These are phyloP conservation scores for Agrenia bidenticulata DNA, from an alignment of 2,888 invertebrate genomes.

Conservation along the genomic window DNA sequence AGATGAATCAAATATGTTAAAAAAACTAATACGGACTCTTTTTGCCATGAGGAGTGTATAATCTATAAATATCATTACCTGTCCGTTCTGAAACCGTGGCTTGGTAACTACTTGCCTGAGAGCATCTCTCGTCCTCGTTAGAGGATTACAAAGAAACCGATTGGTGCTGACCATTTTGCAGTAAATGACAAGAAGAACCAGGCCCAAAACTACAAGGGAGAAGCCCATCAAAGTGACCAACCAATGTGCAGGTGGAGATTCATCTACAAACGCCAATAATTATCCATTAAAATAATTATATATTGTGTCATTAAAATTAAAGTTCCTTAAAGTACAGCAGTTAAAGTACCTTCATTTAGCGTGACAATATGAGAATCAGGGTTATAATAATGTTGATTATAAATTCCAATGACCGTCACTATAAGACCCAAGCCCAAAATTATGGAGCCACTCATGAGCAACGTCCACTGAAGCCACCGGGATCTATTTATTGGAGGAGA, in stretches of 20 bases:
- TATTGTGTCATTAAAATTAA: too few species aligned
- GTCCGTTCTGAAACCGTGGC: slow-evolving; percentile 40
- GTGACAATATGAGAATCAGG: slow-evolving; percentile 16
- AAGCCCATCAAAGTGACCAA: slow-evolving; percentile 37
- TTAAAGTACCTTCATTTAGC: slow-evolving; percentile 1
- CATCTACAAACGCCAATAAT: too few species aligned
- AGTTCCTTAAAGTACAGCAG: neutral
- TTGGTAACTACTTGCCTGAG: slow-evolving; percentile 43
- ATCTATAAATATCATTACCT: slow-evolving; percentile 3
- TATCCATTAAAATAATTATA: too few species aligned
- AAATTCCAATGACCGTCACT: slow-evolving; percentile 35
- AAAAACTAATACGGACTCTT: too few species aligned
- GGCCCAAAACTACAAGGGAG: slow-evolving; percentile 30
- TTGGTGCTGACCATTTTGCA: slow-evolving; percentile 34
- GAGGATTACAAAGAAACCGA: slow-evolving; percentile 38
- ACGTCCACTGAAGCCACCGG: slow-evolving; percentile 35
- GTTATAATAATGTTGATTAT: slow-evolving; percentile 31
- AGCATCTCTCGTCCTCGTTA: slow-evolving; percentile 40
- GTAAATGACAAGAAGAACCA: slow-evolving; percentile 34
- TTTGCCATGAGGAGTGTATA: neutral
- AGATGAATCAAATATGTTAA: slow-evolving; percentile 8
- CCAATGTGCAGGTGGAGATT: slow-evolving; percentile 25
- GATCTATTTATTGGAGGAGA: slow-evolving; percentile 33
- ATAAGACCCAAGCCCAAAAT: slow-evolving; percentile 32
- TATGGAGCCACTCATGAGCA: slow-evolving; percentile 31